Conservation (phyloP, 1,140 invertebrate species). For the Telenomus remus region DNA sequence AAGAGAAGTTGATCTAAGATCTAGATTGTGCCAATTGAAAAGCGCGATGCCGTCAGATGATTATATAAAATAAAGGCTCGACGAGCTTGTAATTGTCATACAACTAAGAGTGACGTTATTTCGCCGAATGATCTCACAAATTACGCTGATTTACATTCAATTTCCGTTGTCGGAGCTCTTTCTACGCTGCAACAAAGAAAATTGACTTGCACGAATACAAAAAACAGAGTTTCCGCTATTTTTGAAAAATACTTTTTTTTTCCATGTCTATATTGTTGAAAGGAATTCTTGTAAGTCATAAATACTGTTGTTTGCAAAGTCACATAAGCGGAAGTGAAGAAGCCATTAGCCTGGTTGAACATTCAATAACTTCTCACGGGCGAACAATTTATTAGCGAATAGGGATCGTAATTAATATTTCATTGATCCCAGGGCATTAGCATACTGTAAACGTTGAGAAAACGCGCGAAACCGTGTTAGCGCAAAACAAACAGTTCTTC, state of each 20-base stretch:
- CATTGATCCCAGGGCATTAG: constrained; percentile 18
- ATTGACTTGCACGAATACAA: constrained; percentile 18
- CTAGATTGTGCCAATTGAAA: constrained; percentile 2
- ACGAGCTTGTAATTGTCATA: constrained; percentile 30
- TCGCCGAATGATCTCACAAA: constrained; percentile 52
- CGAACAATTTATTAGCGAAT: constrained; percentile 14
- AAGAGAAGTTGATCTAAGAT: too few species aligned
- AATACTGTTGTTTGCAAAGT: not conserved
- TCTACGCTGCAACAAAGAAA: constrained; percentile 21
- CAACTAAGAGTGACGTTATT: constrained; percentile 45
- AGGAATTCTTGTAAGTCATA: too few species aligned
- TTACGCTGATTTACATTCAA: constrained; percentile 53
- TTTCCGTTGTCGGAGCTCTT: constrained; percentile 46
- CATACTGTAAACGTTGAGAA: constrained; percentile 28
- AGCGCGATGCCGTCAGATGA: constrained; percentile 24
- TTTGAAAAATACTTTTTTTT: too few species aligned
- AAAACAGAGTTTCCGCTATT: not conserved
- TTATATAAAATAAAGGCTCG: constrained; percentile 37
- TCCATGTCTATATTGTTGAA: too few species aligned
- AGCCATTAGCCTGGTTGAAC: not conserved
- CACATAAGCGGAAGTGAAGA: not conserved
- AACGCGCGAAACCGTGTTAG: constrained; percentile 22
- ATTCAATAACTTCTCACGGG: constrained; percentile 8
- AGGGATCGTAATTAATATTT: constrained; percentile 39
- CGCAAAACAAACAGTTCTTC: constrained; percentile 20